Evolutionary conservation across 2,113 vertebrate species (phyloP).

Genomic region (Empidonax alnorum): DNA sequence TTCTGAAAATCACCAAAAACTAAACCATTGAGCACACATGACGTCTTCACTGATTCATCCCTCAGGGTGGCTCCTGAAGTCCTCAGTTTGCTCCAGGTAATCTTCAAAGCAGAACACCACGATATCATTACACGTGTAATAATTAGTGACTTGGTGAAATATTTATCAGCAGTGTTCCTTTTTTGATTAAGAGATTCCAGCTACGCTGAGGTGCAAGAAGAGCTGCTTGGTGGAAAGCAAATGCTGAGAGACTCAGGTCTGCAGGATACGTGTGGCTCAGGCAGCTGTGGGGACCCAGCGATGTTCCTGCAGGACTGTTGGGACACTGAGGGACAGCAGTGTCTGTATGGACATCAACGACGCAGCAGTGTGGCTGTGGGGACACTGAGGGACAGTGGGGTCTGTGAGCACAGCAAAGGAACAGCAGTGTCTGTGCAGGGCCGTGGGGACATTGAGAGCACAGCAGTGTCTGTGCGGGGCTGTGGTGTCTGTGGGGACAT

Average conservation of each 20-base stretch:
- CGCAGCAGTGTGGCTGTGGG: fast-evolving
- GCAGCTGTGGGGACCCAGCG: fast-evolving
- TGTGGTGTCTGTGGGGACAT: neutral
- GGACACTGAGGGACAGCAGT: neutral
- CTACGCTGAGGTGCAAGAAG: fast-evolving
- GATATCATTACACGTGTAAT: neutral
- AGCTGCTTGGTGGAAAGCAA: neutral
- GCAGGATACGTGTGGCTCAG: fast-evolving
- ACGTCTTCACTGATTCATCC: neutral
- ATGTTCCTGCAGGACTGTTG: fast-evolving
- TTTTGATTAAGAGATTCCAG: neutral
- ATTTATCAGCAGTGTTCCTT: neutral
- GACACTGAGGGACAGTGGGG: neutral
- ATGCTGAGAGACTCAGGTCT: neutral
- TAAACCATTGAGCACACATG: neutral
- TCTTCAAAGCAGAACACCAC: neutral
- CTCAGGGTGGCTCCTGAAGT: neutral
- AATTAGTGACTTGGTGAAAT: neutral
- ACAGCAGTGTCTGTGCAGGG: no score
- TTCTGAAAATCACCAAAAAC: neutral
- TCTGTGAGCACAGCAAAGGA: neutral
- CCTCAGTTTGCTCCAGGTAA: neutral
- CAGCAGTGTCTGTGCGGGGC: no score
- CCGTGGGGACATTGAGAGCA: neutral
- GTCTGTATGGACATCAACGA: neutral